Percentiles rank a stretch among this genome's conserved stretches.
Conservation (phyloP, 2,797 vertebrate genomes). For the Molossus alvarezi region DNA sequence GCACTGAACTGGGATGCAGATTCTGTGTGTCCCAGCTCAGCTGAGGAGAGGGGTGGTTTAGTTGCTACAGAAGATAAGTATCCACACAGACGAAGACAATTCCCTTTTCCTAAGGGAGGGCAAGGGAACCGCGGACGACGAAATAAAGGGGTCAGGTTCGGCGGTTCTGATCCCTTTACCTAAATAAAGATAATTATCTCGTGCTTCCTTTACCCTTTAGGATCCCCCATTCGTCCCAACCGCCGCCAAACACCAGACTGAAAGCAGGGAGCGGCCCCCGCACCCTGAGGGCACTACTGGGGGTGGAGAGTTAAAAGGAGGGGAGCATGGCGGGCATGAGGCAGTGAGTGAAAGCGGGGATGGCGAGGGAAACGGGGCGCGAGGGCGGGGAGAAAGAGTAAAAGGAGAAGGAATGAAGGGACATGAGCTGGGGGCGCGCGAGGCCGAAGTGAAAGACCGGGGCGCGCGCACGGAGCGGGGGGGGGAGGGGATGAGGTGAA, state of each 20-base stretch:
- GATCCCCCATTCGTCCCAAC: constrained; percentile 43
- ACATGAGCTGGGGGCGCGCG: constrained; percentile 80
- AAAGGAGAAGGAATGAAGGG: constrained; percentile 75
- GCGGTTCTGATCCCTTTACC: constrained; percentile 45
- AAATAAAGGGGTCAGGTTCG: constrained; percentile 76
- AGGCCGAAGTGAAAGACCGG: constrained; percentile 79
- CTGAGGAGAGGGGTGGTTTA: neutral
- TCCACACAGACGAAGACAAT: constrained; percentile 44
- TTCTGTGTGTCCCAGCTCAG: constrained; percentile 28
- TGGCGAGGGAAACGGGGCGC: constrained; percentile 72
- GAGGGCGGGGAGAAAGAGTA: constrained; percentile 71
- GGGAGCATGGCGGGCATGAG: constrained; percentile 85
- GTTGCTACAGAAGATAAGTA: neutral
- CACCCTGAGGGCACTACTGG: constrained; percentile 71
- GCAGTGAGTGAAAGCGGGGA: constrained; percentile 63
- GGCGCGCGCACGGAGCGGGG: constrained; percentile 58
- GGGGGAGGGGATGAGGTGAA: constrained; percentile 73
- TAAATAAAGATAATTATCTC: constrained; percentile 57
- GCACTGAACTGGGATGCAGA: constrained; percentile 11
- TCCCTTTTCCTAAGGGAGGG: neutral
- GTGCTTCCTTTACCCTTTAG: constrained; percentile 29
- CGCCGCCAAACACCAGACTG: neutral
- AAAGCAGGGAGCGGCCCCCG: constrained; percentile 73
- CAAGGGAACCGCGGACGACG: constrained; percentile 34
- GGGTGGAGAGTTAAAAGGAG: constrained; percentile 76